Conservation (phyloP, 2,888 invertebrate genomes). For the Teinopalpus imperialis region DNA sequence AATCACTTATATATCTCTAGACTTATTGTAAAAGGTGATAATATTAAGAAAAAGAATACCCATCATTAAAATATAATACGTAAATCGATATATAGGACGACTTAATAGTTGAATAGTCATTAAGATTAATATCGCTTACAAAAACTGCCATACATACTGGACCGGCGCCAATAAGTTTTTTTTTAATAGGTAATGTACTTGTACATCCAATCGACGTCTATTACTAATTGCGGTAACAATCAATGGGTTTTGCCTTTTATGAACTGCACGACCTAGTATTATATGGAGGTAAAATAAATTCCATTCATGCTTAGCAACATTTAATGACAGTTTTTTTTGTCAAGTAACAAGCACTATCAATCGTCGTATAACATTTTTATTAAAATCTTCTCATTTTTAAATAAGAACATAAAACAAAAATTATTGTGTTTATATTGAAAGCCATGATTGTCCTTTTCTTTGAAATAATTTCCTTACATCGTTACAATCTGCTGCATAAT, state of each 20-base stretch:
- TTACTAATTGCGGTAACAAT: slow-evolving; percentile 11
- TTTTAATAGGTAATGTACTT: slow-evolving; percentile 16
- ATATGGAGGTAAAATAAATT: slow-evolving; percentile 2
- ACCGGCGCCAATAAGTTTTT: slow-evolving; percentile 9
- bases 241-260: slow-evolving; percentile 14
- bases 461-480: no score
- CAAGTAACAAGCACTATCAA: no score
- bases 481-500: no score
- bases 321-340: no score
- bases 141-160: neutral
- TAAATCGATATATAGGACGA: slow-evolving; percentile 10
- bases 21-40: no score
- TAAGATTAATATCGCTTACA: slow-evolving; percentile 13
- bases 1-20: no score
- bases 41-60: neutral
- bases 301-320: neutral
- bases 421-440: no score
- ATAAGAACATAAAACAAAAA: no score
- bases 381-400: no score
- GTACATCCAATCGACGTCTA: slow-evolving; percentile 4
- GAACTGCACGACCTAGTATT: slow-evolving; percentile 1
- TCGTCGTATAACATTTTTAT: no score
- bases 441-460: no score
- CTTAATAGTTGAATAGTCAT: slow-evolving; percentile 15
- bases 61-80: slow-evolving; percentile 7